Evolutionary conservation across 2,888 invertebrate species (phyloP), one percentile per base, ranked within the genome.

Genomic region (Malthinus flaveolus): DNA sequence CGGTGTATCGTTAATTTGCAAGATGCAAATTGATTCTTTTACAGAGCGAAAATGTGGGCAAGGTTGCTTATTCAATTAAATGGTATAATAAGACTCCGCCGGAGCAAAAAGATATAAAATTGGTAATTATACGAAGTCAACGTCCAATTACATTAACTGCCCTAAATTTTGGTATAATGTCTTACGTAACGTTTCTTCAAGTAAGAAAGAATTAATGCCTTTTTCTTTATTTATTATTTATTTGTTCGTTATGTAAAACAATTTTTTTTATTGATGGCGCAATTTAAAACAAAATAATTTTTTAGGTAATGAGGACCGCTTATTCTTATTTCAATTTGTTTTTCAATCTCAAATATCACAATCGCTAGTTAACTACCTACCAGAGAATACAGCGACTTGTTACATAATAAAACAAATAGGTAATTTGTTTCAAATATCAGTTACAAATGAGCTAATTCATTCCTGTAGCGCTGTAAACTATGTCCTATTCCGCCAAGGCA

Each of bases 291-390:
- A n/a, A n/a, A n/a, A n/a, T n/a, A n/a, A 50, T 35, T 13, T 66
- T 57, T 39, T 46, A 66, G 65, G 56, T 66, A 7, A 42, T 66
- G 33, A 65, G 64, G 31, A 57, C 63, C 2, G 60, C 66, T 5
- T 66, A 66, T 56, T 65, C 66, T 9, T 66, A 66, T 42, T 63
- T 66, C 13, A 63, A 64, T 3, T 47, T 66, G 13, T 45, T 66
- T 31, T 32, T 66, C 10, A 66, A 66, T 54, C 32, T 65, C 34
- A 63, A 61, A 39, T 47, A 23, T 23, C 23, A 23, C 23, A 23
- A 23, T 23, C 23, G 23, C 5, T 23, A 23, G 23, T 23, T 23
- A 23, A 23, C 23, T 5, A 23, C 2, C 5, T 23, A 23, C 2
- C 2, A 3, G 5, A 23, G 2, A 23, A 23, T 23, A 23, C 23